Evolutionary conservation across 2,888 invertebrate species (phyloP).

Genomic region (Eledone cirrhosa): DNA sequence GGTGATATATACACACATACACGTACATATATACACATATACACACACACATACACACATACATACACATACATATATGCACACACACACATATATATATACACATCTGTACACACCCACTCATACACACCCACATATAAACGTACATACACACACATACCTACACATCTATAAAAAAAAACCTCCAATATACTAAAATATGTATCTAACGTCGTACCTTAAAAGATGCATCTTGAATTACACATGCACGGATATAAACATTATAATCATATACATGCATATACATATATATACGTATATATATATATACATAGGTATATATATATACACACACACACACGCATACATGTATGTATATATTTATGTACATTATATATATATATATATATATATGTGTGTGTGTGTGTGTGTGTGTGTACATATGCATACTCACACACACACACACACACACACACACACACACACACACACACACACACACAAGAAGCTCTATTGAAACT

Average conservation of each 20-base stretch:
- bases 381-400: not conserved
- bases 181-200: too few species aligned
- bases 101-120: too few species aligned
- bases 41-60: not conserved
- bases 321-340: not conserved
- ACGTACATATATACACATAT: not conserved
- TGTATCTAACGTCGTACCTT: too few species aligned
- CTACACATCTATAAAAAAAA: too few species aligned
- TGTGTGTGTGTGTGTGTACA: not conserved
- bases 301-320: not conserved
- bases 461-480: not conserved
- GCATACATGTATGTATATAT: not conserved
- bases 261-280: not conserved
- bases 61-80: not conserved
- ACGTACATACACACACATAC: too few species aligned
- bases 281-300: not conserved
- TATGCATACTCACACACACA: not conserved
- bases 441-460: not conserved
- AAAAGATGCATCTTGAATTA: too few species aligned
- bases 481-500: too few species aligned
- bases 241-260: too few species aligned
- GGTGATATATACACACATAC: not conserved
- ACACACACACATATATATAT: not conserved
- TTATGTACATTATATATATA: not conserved
- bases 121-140: too few species aligned